These are phyloP conservation scores for Haliaeetus leucogaster DNA, from an alignment of 2,113 vertebrate genomes.

Conservation along the genomic window DNA sequence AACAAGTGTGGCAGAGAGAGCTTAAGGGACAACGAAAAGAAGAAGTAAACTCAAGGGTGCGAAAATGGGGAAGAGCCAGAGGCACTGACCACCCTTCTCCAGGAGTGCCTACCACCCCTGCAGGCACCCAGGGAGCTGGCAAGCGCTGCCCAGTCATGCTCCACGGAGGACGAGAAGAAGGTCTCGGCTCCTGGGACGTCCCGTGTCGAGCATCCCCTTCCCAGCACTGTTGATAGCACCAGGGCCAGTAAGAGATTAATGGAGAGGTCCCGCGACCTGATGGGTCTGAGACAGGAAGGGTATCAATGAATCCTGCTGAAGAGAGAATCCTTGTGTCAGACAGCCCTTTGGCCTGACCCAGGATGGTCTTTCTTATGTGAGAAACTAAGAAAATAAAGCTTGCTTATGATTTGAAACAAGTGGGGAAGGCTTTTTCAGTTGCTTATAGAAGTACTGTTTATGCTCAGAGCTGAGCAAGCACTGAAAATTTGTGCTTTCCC, in stretches of 20 bases:
- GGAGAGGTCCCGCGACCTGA: accelerated
- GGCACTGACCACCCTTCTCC: not conserved
- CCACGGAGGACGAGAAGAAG: accelerated
- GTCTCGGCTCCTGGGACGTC: not conserved
- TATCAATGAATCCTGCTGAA: not conserved
- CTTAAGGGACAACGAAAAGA: not conserved
- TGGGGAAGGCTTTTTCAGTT: not conserved
- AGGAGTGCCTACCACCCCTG: not conserved
- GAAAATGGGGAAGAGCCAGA: not conserved
- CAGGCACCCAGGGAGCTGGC: not conserved
- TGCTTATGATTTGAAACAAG: not conserved
- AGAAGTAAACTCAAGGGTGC: not conserved
- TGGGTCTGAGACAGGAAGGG: not conserved
- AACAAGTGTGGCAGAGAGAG: not conserved
- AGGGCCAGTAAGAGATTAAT: not conserved
- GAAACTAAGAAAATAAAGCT: not conserved
- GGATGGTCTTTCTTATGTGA: not conserved
- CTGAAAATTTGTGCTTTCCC: not conserved
- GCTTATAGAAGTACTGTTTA: not conserved
- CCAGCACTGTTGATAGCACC: accelerated
- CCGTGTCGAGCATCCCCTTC: not conserved
- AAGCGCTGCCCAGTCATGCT: not conserved
- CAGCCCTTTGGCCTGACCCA: not conserved
- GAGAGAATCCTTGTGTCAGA: not conserved
- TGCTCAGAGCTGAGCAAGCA: not conserved